Conservation (phyloP, 1,140 invertebrate genomes). For the Laupala kohalensis region DNA sequence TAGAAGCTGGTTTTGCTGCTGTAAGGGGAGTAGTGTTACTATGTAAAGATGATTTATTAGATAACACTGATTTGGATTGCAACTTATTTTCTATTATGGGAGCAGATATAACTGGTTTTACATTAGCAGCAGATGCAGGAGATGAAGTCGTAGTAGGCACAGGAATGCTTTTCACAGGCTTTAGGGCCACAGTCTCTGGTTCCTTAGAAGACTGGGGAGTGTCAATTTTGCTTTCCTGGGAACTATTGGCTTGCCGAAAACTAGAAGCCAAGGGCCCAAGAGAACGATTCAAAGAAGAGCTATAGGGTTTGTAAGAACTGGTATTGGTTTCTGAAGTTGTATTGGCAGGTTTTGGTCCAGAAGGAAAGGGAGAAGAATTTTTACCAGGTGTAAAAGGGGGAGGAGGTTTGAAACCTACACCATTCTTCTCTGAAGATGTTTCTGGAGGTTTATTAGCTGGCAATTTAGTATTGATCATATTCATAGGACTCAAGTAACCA, state of each 20-base stretch:
- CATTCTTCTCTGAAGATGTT: constrained; percentile 11
- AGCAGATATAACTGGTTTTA: not conserved
- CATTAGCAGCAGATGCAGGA: not conserved
- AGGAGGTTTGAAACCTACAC: constrained; percentile 16
- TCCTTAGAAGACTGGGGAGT: not conserved
- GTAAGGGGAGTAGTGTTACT: not conserved
- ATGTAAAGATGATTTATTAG: not conserved
- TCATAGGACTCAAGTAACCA: constrained; percentile 56
- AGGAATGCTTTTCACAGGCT: not conserved
- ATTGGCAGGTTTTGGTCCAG: constrained; percentile 1
- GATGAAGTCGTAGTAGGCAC: not conserved
- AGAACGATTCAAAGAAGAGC: constrained; percentile 23
- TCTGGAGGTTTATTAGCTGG: constrained; percentile 2
- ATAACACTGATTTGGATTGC: not conserved
- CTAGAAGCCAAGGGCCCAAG: constrained; percentile 24
- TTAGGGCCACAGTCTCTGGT: not conserved
- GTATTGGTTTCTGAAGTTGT: constrained; percentile 15
- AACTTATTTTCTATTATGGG: not conserved
- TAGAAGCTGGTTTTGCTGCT: not conserved
- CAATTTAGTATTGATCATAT: constrained; percentile 16
- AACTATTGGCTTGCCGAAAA: constrained; percentile 13
- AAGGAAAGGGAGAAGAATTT: not conserved
- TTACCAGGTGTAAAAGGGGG: too few species aligned
- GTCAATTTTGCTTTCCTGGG: not conserved
- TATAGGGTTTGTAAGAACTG: constrained; percentile 24